These are phyloP conservation scores for Agonum fuliginosum DNA, from an alignment of 2,888 invertebrate genomes.

Conservation along the genomic window DNA sequence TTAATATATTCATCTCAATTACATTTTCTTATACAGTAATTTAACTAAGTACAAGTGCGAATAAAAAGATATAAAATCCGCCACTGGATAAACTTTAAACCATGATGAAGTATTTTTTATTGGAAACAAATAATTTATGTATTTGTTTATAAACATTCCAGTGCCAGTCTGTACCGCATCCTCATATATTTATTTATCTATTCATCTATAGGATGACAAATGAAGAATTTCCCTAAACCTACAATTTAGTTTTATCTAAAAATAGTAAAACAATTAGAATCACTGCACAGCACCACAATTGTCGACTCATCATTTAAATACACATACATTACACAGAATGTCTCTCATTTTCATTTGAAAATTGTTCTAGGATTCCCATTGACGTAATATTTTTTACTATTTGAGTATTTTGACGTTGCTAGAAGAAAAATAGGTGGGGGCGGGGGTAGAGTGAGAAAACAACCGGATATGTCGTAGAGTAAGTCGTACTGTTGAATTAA, in stretches of 20 bases:
- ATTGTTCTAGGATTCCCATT: constrained; percentile 50
- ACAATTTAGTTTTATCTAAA: not conserved
- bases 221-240: not conserved
- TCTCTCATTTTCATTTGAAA: constrained; percentile 41
- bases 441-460: constrained; percentile 7
- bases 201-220: not conserved
- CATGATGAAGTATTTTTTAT: not conserved
- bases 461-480: constrained; percentile 46
- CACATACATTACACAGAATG: constrained; percentile 22
- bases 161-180: not conserved
- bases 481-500: not conserved
- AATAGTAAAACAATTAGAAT: not conserved
- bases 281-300: not conserved
- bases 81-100: not conserved
- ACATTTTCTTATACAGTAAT: no score
- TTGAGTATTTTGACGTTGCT: not conserved
- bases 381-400: constrained; percentile 54
- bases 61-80: not conserved
- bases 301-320: constrained; percentile 53
- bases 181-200: not conserved
- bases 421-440: not conserved
- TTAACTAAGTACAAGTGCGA: not conserved
- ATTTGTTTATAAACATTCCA: constrained; percentile 2
- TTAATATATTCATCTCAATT: not conserved
- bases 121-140: not conserved